Evolutionary conservation across 2,888 invertebrate genomes (phyloP), one percentile per base, ranked within the genome.

Genomic region (Argynnis bischoffii): DNA sequence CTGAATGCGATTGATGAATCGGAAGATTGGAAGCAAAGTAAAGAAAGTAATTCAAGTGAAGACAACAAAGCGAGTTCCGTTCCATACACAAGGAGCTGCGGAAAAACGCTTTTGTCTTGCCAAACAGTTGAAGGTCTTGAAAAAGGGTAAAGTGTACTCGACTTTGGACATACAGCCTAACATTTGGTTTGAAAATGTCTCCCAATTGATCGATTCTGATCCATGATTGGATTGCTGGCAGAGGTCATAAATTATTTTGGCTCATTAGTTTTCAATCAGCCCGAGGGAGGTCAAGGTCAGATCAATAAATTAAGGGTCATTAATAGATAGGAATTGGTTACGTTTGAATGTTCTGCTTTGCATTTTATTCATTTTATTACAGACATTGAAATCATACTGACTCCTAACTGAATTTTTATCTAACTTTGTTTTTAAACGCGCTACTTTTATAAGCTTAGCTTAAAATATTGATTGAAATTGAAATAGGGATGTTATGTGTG

Each of bases 1-100:
- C 69, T 89, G 47, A 71, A 69, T 21, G 55, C 59, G 53, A n/a
- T 66, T 18, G 50, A 68, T 41, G 63, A 69, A 56, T 56, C 66
- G 16, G 41, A 64, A 31, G 56, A 66, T 35, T 3, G 16, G 8
- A 35, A n/a, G 50, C 47, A 63, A 46, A 60, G 50, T 41, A 18
- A 60, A 60, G 68, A 63, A 63, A 57, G 60, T 48, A 63, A 56
- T 48, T 67, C 46, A 31, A 57, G 46, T 46, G 63, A 54, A 59
- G 47, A 64, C 53, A 53, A 65, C 46, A 71, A 61, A 50, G 66
- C 51, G 2, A 21, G 55, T 51, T 50, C 21, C 50, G 55, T 55
- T 14, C 18, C 51, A 13, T 41, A 65, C 53, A 65, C 57, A 71
- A 67, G 47, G 41, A 56, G 50, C 60, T 55, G 47, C 35, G 55